Evolutionary conservation across 2,797 vertebrate species (phyloP).

Genomic region (Bucorvus abyssinicus): DNA sequence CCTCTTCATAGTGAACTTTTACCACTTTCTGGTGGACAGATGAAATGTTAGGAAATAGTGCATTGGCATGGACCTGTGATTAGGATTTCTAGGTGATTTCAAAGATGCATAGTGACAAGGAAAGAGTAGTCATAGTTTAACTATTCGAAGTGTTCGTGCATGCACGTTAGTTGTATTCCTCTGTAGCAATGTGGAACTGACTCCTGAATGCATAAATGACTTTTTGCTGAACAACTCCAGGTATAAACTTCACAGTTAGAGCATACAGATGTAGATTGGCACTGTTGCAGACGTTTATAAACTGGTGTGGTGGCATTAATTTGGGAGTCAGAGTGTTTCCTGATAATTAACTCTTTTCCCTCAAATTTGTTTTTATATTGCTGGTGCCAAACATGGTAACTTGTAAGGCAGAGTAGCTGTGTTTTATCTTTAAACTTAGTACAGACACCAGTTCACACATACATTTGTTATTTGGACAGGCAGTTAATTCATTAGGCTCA

Average conservation of each 20-base stretch:
- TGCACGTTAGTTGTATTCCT: background rate
- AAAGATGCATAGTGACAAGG: background rate
- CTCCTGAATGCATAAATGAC: background rate
- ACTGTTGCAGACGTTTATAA: background rate
- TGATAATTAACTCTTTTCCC: background rate
- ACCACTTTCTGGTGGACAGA: background rate
- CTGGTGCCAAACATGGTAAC: background rate
- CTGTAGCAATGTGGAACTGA: background rate
- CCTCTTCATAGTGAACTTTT: background rate
- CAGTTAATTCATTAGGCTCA: background rate
- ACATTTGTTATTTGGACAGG: background rate
- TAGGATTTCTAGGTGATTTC: background rate
- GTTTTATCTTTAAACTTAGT: background rate
- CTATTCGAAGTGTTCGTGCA: background rate
- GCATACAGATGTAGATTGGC: background rate
- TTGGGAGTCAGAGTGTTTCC: background rate
- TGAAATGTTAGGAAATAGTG: background rate
- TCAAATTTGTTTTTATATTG: background rate
- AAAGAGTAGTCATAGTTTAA: background rate
- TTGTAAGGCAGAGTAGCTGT: background rate
- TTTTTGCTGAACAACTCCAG: background rate
- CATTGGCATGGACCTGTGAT: background rate
- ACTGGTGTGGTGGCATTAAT: background rate
- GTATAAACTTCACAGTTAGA: background rate
- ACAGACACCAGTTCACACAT: background rate